Conservation (phyloP, 1,140 invertebrate species). For the Aphidius gifuensis region DNA sequence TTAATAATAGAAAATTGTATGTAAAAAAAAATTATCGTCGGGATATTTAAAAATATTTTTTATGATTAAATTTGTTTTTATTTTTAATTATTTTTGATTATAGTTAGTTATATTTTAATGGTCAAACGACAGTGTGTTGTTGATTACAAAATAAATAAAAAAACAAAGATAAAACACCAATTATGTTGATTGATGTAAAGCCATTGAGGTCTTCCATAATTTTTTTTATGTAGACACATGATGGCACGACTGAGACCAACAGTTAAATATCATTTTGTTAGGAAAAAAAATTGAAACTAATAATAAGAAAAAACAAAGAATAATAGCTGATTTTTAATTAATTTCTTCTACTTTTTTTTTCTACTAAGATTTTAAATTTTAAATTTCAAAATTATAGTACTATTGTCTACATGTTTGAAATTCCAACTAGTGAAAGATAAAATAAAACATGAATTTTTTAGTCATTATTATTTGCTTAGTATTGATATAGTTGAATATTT, state of each 20-base stretch:
- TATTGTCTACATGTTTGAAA: no score
- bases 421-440: no score
- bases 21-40: no score
- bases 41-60: no score
- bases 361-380: no score
- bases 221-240: slow-evolving; percentile 32
- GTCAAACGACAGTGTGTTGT: slow-evolving; percentile 45
- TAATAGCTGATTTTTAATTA: neutral
- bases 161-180: slow-evolving; percentile 56
- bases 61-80: slow-evolving; percentile 39
- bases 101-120: slow-evolving; percentile 51
- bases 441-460: no score
- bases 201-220: slow-evolving; percentile 36
- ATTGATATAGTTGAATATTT: no score
- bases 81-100: slow-evolving; percentile 44
- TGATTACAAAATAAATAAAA: slow-evolving; percentile 51
- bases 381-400: no score
- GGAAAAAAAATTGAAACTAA: slow-evolving; percentile 13
- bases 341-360: neutral
- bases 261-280: slow-evolving; percentile 55
- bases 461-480: no score
- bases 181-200: slow-evolving; percentile 53
- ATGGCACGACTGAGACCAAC: slow-evolving; percentile 48
- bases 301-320: slow-evolving; percentile 4
- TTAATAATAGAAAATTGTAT: no score